These are phyloP conservation scores for Oligia strigilis DNA, from an alignment of 2,888 invertebrate species.

Conservation along the genomic window DNA sequence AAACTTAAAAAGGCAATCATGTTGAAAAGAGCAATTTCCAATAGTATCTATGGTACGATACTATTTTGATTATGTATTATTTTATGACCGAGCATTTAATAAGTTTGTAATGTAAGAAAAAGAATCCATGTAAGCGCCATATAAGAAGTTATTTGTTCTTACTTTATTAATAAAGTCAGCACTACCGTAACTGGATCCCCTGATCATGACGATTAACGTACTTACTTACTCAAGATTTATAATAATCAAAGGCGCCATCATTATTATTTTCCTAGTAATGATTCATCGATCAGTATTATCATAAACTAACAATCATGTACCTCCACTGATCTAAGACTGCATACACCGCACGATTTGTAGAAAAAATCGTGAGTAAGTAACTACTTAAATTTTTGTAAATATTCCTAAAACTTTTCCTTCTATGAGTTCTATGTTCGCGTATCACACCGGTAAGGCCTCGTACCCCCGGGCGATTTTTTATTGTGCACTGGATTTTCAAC, in stretches of 20 bases:
- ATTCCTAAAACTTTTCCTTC: neutral
- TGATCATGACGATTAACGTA: conserved; percentile 24
- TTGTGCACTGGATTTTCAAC: neutral
- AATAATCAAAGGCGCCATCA: conserved; percentile 29
- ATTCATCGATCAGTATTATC: conserved; percentile 33
- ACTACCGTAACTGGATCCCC: conserved; percentile 4
- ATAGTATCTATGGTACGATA: neutral
- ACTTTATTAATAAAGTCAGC: neutral
- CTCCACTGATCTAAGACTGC: neutral
- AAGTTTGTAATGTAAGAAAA: neutral
- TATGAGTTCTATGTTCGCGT: neutral
- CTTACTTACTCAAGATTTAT: conserved; percentile 15
- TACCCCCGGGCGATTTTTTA: neutral
- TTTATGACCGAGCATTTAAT: too few relatives aligned
- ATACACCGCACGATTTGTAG: conserved; percentile 4
- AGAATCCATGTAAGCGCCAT: neutral
- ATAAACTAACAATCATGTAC: conserved; percentile 2
- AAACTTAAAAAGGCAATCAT: neutral
- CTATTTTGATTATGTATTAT: neutral
- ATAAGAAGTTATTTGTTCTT: conserved; percentile 7
- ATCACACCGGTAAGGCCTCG: neutral
- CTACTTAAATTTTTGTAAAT: conserved; percentile 11
- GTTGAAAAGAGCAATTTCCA: neutral
- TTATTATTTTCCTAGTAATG: conserved; percentile 39
- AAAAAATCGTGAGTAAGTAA: conserved; percentile 2